phyloP scores from a whole-genome alignment of 2,888 invertebrate species.

The Drosophila hamatofila region DNA sequence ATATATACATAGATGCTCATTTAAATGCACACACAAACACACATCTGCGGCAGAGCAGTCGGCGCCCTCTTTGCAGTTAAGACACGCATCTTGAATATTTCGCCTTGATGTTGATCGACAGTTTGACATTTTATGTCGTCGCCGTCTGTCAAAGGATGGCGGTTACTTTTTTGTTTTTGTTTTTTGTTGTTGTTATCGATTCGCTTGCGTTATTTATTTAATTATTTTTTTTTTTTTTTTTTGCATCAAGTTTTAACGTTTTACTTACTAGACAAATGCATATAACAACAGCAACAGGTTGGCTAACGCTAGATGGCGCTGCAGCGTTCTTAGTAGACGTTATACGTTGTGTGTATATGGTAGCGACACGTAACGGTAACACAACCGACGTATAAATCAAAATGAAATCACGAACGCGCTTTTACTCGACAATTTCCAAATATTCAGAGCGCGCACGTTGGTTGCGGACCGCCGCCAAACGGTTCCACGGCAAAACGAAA shows the following conservation, averaged over 20 bases:
- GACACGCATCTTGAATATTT: constrained; percentile 75
- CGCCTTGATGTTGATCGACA: constrained; percentile 83
- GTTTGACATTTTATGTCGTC: constrained; percentile 83
- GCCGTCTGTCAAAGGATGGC: constrained; percentile 76
- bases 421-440: constrained; percentile 47
- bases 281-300: constrained; percentile 24
- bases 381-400: constrained; percentile 34
- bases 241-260: constrained; percentile 25
- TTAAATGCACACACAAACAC: constrained; percentile 1
- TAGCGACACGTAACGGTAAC: constrained; percentile 10
- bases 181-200: constrained; percentile 25
- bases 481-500: constrained; percentile 79
- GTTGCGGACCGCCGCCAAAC: constrained; percentile 57
- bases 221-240: not conserved
- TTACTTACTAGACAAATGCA: constrained; percentile 40
- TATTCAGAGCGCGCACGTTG: constrained; percentile 47
- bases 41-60: constrained; percentile 22
- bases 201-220: constrained; percentile 4
- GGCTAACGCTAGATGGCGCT: constrained; percentile 44
- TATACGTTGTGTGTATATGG: not conserved
- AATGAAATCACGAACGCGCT: constrained; percentile 54
- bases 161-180: constrained; percentile 42
- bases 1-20: constrained; percentile 3
- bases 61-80: constrained; percentile 67
- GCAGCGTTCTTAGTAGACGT: not conserved